Percentiles rank a stretch among this genome's conserved stretches.
These are phyloP conservation scores for Euproctis similis DNA, from an alignment of 2,888 invertebrate species.

Conservation along the genomic window DNA sequence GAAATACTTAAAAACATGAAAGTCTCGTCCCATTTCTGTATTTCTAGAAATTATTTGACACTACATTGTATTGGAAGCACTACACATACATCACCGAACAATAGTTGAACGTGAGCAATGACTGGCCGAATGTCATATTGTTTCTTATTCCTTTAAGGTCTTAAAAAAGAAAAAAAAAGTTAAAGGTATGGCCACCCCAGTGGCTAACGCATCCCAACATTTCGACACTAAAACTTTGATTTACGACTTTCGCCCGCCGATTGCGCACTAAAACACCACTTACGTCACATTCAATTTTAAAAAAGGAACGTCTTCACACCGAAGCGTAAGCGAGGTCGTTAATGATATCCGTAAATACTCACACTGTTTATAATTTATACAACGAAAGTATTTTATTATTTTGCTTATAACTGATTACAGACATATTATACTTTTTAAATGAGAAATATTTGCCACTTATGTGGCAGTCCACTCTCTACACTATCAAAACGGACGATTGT, in stretches of 20 bases:
- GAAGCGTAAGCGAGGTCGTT: constrained; percentile 17
- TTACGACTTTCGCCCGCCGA: constrained; percentile 69
- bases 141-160: constrained; percentile 50
- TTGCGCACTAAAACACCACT: constrained; percentile 74
- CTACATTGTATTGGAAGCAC: constrained; percentile 33
- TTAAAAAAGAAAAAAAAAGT: constrained; percentile 38
- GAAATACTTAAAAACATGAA: constrained; percentile 1
- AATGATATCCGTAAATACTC: too few species aligned
- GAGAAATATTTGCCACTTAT: too few species aligned
- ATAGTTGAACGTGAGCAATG: constrained; percentile 48
- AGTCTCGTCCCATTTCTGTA: constrained; percentile 4
- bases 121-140: constrained; percentile 62
- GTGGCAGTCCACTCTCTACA: too few species aligned
- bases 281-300: constrained; percentile 76
- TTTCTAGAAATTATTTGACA: constrained; percentile 19
- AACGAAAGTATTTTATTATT: too few species aligned
- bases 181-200: constrained; percentile 65
- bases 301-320: constrained; percentile 51
- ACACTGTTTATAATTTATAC: too few species aligned
- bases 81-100: constrained; percentile 52
- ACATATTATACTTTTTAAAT: too few species aligned
- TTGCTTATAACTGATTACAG: too few species aligned
- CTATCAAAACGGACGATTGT: too few species aligned
- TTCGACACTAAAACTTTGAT: constrained; percentile 75
- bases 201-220: constrained; percentile 72